Conservation (phyloP, 2,888 invertebrate species). For the Cataglyphis albicans region DNA sequence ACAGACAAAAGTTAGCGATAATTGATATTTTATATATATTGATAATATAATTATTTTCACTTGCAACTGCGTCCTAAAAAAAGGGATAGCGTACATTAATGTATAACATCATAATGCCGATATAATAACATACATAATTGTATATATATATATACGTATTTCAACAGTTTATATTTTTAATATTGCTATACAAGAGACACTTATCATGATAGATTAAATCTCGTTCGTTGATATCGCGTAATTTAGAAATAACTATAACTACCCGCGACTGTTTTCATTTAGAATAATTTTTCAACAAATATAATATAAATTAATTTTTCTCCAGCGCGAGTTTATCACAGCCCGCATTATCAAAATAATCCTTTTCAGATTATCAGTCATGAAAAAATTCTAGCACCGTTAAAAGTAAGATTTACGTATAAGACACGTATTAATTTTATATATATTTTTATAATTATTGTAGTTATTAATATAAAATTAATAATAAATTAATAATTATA, state of each 20-base stretch:
- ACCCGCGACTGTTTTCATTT: not conserved
- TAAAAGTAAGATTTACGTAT: not conserved
- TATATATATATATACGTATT: not conserved
- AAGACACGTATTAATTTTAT: not conserved
- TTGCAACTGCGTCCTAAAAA: conserved; percentile 20
- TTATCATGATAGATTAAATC: conserved; percentile 3
- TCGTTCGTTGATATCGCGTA: conserved; percentile 17
- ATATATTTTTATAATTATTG: not conserved
- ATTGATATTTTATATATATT: conserved; percentile 19
- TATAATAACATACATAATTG: not conserved
- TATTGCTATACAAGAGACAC: conserved; percentile 31
- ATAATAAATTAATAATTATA: conserved; percentile 20
- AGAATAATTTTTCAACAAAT: not conserved
- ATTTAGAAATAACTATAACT: conserved; percentile 25
- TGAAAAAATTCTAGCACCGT: not conserved
- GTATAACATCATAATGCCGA: not conserved
- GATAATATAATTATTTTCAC: conserved; percentile 28
- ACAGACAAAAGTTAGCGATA: conserved; percentile 28
- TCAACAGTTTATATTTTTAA: conserved; percentile 31
- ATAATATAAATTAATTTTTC: conserved; percentile 46
- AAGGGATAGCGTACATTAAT: conserved; percentile 5
- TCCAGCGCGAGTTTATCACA: conserved; percentile 64
- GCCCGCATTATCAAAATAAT: conserved; percentile 34
- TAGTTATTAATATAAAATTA: conserved; percentile 8
- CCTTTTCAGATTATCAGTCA: conserved; percentile 17